Percentiles rank a stretch among this genome's conserved stretches.
Evolutionary conservation across 2,888 invertebrate species (phyloP).

Genomic region (Polia nebulosa): DNA sequence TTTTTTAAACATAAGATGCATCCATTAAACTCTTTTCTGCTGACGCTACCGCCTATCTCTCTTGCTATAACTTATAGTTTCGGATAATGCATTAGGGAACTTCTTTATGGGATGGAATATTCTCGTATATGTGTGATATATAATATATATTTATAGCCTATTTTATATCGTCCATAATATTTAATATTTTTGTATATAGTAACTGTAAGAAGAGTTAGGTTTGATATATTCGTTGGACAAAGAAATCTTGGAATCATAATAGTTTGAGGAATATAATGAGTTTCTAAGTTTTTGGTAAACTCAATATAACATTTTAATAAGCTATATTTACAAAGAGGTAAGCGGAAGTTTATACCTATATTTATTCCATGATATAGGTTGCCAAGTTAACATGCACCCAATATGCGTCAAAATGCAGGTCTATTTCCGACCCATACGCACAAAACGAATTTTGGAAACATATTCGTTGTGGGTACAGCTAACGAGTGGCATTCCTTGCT

Average conservation of each 20-base stretch:
- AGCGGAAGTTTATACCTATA: too few relatives aligned
- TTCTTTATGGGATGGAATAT: slow-evolving; percentile 89
- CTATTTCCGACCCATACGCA: too few relatives aligned
- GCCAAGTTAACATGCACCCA: too few relatives aligned
- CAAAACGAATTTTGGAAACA: too few relatives aligned
- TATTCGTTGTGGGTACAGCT: too few relatives aligned
- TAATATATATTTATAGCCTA: slow-evolving; percentile 73
- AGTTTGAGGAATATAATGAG: neutral
- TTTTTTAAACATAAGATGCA: slow-evolving; percentile 11
- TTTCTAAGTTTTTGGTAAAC: neutral
- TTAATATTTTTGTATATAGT: slow-evolving; percentile 51
- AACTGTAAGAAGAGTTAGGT: slow-evolving; percentile 3
- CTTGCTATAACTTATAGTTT: slow-evolving; percentile 89
- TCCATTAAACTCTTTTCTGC: slow-evolving; percentile 66
- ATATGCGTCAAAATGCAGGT: too few relatives aligned
- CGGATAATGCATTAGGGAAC: slow-evolving; percentile 90
- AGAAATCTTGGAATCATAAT: slow-evolving; percentile 14
- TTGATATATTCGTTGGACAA: slow-evolving; percentile 18
- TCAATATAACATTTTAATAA: too few relatives aligned
- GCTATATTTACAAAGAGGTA: too few relatives aligned
- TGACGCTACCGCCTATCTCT: slow-evolving; percentile 82
- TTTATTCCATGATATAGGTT: too few relatives aligned
- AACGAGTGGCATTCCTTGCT: too few relatives aligned
- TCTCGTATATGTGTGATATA: slow-evolving; percentile 78
- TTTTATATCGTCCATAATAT: slow-evolving; percentile 54